Percentiles rank a stretch among this genome's conserved stretches.
Evolutionary conservation across 2,888 invertebrate species (phyloP).

Genomic region (Arenicola marina): DNA sequence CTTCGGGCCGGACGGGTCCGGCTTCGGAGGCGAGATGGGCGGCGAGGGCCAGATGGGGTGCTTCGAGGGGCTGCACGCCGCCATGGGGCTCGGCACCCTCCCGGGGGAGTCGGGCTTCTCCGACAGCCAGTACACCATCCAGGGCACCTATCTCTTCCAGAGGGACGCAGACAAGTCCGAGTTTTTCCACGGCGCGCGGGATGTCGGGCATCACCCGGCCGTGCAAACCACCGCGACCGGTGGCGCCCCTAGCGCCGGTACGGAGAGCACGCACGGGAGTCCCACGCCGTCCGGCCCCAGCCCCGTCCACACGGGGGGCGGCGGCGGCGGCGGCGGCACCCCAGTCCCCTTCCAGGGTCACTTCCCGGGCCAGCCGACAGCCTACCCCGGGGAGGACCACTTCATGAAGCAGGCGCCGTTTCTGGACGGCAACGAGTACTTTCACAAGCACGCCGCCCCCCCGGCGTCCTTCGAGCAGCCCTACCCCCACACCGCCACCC

Average conservation of each 20-base stretch:
- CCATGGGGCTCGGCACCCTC: too few species aligned
- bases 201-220: conserved; percentile 1
- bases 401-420: conserved; percentile 8
- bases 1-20: not conserved
- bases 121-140: conserved; percentile 11
- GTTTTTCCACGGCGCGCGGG: not conserved
- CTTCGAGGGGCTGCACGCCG: not conserved
- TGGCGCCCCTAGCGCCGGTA: not conserved
- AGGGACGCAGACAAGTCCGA: not conserved
- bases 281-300: conserved; percentile 1
- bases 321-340: not conserved
- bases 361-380: not conserved
- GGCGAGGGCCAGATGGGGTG: conserved; percentile 1
- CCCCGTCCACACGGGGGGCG: not conserved
- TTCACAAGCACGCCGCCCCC: conserved; percentile 6
- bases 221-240: not conserved
- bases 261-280: conserved; percentile 5
- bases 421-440: conserved; percentile 8
- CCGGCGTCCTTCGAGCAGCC: not conserved
- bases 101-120: not conserved
- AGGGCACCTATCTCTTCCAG: conserved; percentile 13
- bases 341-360: not conserved
- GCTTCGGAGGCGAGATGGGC: not conserved
- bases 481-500: not conserved
- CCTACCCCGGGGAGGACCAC: not conserved